Conservation (phyloP, 2,888 invertebrate genomes). For the Cheilosia urbana region DNA sequence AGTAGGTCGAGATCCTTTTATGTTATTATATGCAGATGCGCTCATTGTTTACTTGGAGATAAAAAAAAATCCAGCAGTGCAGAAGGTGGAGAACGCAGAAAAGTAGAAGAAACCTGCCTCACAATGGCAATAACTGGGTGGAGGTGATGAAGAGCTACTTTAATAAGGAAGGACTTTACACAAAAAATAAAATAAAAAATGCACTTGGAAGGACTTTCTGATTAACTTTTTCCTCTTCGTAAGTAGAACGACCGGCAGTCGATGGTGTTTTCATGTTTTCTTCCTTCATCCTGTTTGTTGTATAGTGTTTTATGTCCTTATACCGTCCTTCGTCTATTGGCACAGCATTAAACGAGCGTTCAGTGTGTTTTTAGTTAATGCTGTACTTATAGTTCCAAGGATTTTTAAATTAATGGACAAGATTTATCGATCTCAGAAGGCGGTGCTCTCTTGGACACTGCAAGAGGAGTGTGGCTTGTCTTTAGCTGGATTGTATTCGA, state of each 20-base stretch:
- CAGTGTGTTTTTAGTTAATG: not conserved
- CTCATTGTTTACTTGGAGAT: constrained; percentile 63
- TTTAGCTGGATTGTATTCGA: not conserved
- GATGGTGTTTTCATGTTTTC: constrained; percentile 16
- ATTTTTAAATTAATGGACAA: constrained; percentile 8
- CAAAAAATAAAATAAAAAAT: constrained; percentile 2
- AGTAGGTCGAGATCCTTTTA: constrained; percentile 63
- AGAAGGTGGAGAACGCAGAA: constrained; percentile 1
- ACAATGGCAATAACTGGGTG: constrained; percentile 29
- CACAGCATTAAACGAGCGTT: constrained; percentile 16
- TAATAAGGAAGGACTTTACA: constrained; percentile 12
- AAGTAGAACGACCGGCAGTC: constrained; percentile 43
- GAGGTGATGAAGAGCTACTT: constrained; percentile 50
- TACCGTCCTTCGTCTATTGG: not conserved
- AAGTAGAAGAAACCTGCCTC: constrained; percentile 31
- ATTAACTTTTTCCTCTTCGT: constrained; percentile 52
- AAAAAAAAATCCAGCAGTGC: constrained; percentile 37
- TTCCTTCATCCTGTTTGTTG: not conserved
- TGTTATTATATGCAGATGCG: constrained; percentile 57
- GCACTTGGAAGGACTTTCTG: constrained; percentile 61
- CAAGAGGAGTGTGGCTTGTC: not conserved
- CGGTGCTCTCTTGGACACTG: not conserved
- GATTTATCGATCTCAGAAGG: not conserved
- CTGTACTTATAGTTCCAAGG: not conserved
- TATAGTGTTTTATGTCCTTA: constrained; percentile 1